A percentile compares a stretch with the other conserved stretches of the same genome.
phyloP scores from a whole-genome alignment of 1,140 invertebrate species.

The Sycobia sp. region DNA sequence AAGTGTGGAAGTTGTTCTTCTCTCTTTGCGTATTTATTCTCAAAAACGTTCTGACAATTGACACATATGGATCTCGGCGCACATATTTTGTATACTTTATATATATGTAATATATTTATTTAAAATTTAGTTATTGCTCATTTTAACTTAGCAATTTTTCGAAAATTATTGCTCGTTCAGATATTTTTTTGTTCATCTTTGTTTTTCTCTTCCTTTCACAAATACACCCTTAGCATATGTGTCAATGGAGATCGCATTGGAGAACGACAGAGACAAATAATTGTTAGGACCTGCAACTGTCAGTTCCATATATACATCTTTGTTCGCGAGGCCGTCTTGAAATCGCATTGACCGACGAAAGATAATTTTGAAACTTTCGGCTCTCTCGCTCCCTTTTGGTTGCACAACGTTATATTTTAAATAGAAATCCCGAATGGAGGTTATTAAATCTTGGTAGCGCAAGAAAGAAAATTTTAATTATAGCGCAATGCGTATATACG shows the following conservation, averaged over 20 bases:
- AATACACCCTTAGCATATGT: background rate
- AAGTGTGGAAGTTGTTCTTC: constrained; percentile 62
- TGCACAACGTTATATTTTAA: background rate
- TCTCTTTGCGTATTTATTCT: too few relatives aligned
- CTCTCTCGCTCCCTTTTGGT: background rate
- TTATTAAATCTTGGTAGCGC: too few relatives aligned
- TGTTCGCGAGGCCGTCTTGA: background rate
- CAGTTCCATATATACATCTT: constrained; percentile 23
- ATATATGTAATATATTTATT: background rate
- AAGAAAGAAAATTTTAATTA: too few relatives aligned
- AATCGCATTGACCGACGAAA: background rate
- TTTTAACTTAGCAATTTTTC: background rate
- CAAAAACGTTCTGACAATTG: constrained; percentile 36
- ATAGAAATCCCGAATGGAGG: background rate
- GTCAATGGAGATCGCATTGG: constrained; percentile 27
- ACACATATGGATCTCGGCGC: too few relatives aligned
- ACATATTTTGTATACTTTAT: too few relatives aligned
- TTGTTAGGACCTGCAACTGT: constrained; percentile 25
- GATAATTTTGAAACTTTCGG: background rate
- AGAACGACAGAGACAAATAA: constrained; percentile 26
- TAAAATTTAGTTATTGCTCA: background rate
- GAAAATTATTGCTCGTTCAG: background rate
- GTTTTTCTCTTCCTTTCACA: too few relatives aligned
- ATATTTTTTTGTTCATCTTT: too few relatives aligned
- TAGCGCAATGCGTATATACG: too few relatives aligned